phyloP scores from a whole-genome alignment of 2,113 vertebrate species.

The Ammodytes marinus region DNA sequence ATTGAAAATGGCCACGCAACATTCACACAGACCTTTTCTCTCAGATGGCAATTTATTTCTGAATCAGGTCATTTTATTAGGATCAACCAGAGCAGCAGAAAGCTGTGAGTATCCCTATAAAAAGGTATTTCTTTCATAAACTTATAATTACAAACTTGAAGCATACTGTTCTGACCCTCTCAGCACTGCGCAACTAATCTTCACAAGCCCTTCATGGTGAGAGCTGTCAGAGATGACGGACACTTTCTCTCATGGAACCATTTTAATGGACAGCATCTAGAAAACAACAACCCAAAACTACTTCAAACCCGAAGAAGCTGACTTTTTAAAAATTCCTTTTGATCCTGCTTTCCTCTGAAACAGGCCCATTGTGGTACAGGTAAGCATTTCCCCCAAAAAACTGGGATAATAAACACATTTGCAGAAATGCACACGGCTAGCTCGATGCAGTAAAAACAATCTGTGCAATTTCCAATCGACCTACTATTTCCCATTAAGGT shows the following conservation, averaged over 20 bases:
- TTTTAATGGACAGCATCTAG: constrained; percentile 59
- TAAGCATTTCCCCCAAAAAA: constrained; percentile 27
- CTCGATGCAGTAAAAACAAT: constrained; percentile 17
- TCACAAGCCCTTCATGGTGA: constrained; percentile 49
- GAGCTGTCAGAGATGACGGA: constrained; percentile 67
- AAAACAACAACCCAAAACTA: constrained; percentile 42
- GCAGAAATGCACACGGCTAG: background rate
- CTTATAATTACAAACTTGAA: constrained; percentile 54
- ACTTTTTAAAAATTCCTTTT: constrained; percentile 33
- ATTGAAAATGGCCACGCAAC: background rate
- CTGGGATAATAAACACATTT: constrained; percentile 7
- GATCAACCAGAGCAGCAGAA: constrained; percentile 18
- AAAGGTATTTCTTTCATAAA: constrained; percentile 37
- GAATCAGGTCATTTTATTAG: constrained; percentile 2
- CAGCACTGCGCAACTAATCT: constrained; percentile 57
- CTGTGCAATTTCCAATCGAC: constrained; percentile 6
- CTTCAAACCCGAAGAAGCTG: constrained; percentile 17
- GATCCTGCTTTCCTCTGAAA: constrained; percentile 19
- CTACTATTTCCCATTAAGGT: constrained; percentile 31
- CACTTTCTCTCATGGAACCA: constrained; percentile 51
- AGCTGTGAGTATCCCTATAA: constrained; percentile 6
- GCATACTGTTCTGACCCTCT: constrained; percentile 50
- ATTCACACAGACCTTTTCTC: background rate
- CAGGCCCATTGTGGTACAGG: constrained; percentile 9
- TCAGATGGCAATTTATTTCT: constrained; percentile 1